Evolutionary conservation across 2,888 invertebrate species (phyloP).

Genomic region (Chalcosyrphus nemorum): DNA sequence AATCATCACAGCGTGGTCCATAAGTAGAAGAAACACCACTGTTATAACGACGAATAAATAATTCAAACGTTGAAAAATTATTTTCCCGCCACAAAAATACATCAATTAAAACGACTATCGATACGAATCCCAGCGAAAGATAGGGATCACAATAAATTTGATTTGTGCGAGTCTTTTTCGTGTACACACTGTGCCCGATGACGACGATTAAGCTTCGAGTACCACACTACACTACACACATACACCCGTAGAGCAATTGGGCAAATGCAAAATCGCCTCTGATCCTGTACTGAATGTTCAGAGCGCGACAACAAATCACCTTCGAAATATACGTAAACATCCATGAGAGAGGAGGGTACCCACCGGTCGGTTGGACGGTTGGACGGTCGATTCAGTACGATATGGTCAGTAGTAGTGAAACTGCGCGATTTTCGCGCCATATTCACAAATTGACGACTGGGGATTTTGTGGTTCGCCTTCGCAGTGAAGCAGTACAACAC

Average conservation of each 20-base stretch:
- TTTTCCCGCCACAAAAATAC: constrained; percentile 55
- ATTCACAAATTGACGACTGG: constrained; percentile 69
- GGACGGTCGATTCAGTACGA: too few species aligned
- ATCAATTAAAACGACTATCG: constrained; percentile 68
- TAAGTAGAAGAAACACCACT: background rate
- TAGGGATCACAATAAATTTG: constrained; percentile 72
- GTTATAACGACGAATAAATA: background rate
- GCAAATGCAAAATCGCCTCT: constrained; percentile 59
- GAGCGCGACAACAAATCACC: constrained; percentile 70
- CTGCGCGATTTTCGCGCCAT: constrained; percentile 59
- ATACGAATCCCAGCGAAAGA: constrained; percentile 68
- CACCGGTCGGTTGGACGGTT: background rate
- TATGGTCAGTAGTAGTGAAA: too few species aligned
- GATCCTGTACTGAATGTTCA: constrained; percentile 64
- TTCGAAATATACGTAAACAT: constrained; percentile 42
- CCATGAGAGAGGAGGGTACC: background rate
- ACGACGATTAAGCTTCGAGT: constrained; percentile 45
- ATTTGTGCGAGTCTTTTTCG: constrained; percentile 51
- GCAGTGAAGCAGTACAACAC: constrained; percentile 2
- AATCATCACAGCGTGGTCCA: constrained; percentile 42
- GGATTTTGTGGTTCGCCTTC: constrained; percentile 59
- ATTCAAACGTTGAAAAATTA: constrained; percentile 23
- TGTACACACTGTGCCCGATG: constrained; percentile 33
- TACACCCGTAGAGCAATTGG: background rate
- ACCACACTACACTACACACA: constrained; percentile 22